Conservation (phyloP, 2,113 vertebrate species). For the Otolemur garnettii region DNA sequence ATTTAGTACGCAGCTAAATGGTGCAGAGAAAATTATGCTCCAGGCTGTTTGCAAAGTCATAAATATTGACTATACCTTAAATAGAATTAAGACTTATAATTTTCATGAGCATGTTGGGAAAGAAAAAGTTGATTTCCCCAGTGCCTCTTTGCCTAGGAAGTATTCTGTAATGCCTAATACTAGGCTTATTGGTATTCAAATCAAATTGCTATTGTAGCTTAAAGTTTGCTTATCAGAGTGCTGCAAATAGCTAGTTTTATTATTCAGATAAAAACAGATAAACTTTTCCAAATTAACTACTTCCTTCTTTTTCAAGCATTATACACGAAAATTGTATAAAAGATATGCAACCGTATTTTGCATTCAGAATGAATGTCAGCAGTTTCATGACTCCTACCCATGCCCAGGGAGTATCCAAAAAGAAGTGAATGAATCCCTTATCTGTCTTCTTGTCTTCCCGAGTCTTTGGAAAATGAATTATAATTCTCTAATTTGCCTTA, state of each 20-base stretch:
- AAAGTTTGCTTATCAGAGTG: slow-evolving; percentile 32
- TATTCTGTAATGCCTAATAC: slow-evolving; percentile 24
- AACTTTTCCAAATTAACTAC: background rate
- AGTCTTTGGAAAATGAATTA: slow-evolving; percentile 59
- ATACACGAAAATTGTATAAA: background rate
- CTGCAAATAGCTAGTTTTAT: slow-evolving; percentile 20
- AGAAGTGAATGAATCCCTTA: slow-evolving; percentile 47
- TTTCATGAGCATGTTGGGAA: background rate
- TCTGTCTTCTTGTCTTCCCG: background rate
- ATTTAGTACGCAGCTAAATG: background rate
- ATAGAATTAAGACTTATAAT: slow-evolving; percentile 5
- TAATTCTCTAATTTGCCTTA: slow-evolving; percentile 50
- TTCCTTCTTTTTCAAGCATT: background rate
- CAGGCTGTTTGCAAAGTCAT: background rate
- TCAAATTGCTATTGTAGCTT: slow-evolving; percentile 42
- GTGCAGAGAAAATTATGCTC: background rate
- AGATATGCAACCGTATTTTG: slow-evolving; percentile 9
- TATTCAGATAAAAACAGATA: slow-evolving; percentile 32
- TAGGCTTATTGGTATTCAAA: background rate
- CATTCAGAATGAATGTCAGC: background rate
- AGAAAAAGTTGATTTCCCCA: slow-evolving; percentile 36
- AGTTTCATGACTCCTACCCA: slow-evolving; percentile 7
- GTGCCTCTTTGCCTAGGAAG: background rate
- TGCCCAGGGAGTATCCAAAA: background rate
- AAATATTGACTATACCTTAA: slow-evolving; percentile 14